phyloP scores from a whole-genome alignment of 1,140 invertebrate species.

The Probaryconus sp. region DNA sequence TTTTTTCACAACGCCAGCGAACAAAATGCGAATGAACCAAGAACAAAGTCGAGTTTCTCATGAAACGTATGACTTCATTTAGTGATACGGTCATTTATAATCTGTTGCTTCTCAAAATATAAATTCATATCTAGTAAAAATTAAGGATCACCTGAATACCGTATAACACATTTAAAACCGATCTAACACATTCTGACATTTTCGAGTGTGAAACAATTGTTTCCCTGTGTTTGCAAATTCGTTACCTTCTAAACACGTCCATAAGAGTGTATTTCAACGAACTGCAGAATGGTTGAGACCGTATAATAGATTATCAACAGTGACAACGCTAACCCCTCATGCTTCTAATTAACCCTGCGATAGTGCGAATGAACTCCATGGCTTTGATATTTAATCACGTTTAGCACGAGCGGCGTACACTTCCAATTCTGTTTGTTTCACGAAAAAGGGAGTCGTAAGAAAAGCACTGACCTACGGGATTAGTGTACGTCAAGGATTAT shows the following conservation, averaged over 20 bases:
- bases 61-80: too few species aligned
- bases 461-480: constrained; percentile 37
- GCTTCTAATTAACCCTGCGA: constrained; percentile 72
- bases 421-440: constrained; percentile 75
- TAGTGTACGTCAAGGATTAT: constrained; percentile 33
- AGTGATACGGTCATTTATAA: too few species aligned
- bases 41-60: constrained; percentile 31
- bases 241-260: constrained; percentile 29
- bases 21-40: constrained; percentile 20
- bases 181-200: constrained; percentile 11
- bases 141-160: too few species aligned
- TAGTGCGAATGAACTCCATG: constrained; percentile 63
- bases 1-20: constrained; percentile 34
- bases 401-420: constrained; percentile 68
- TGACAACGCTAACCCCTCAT: constrained; percentile 52
- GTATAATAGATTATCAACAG: constrained; percentile 64
- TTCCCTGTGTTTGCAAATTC: constrained; percentile 33
- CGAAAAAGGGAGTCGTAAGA: constrained; percentile 55
- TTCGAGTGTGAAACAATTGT: constrained; percentile 24
- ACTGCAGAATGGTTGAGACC: constrained; percentile 24
- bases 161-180: too few species aligned
- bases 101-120: too few species aligned
- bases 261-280: constrained; percentile 34
- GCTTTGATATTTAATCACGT: constrained; percentile 77
- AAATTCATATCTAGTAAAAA: too few species aligned